These are phyloP conservation scores for Papilio elwesi DNA, from an alignment of 2,888 invertebrate genomes.

Conservation along the genomic window DNA sequence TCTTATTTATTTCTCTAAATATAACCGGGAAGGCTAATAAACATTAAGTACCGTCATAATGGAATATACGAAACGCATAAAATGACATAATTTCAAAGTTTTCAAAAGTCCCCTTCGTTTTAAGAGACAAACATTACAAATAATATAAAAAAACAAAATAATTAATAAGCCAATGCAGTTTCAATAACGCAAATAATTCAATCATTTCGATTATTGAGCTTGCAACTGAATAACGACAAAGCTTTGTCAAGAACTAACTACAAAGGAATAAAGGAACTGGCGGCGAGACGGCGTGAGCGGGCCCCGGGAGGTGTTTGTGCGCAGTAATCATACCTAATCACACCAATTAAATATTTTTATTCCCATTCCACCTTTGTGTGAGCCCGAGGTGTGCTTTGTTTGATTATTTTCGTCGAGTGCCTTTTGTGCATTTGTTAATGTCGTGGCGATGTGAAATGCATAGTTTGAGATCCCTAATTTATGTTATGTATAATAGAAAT, in stretches of 20 bases:
- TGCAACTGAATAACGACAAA: slow-evolving; percentile 27
- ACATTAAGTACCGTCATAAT: no score
- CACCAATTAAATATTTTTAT: slow-evolving; percentile 81
- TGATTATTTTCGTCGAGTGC: slow-evolving; percentile 62
- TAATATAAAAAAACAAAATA: slow-evolving; percentile 2
- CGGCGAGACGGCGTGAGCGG: slow-evolving; percentile 47
- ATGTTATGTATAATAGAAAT: slow-evolving; percentile 25
- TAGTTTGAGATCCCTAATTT: slow-evolving; percentile 47
- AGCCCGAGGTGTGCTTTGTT: slow-evolving; percentile 66
- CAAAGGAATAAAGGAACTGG: slow-evolving; percentile 44
- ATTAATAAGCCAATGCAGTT: slow-evolving; percentile 9
- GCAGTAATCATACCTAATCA: slow-evolving; percentile 74
- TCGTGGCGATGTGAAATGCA: slow-evolving; percentile 28
- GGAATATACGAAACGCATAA: background rate
- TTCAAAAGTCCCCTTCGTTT: background rate
- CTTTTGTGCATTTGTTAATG: slow-evolving; percentile 62
- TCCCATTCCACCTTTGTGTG: slow-evolving; percentile 73
- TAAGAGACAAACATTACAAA: background rate
- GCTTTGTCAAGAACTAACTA: slow-evolving; percentile 38
- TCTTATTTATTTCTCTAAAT: no score
- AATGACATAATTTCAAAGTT: background rate
- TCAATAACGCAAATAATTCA: slow-evolving; percentile 32
- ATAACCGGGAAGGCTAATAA: no score
- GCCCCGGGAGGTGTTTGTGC: slow-evolving; percentile 77
- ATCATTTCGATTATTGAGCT: slow-evolving; percentile 18